Evolutionary conservation across 2,797 vertebrate genomes (phyloP), one percentile per base, ranked within the genome.

Genomic region (Amblyopsis hoosieri): DNA sequence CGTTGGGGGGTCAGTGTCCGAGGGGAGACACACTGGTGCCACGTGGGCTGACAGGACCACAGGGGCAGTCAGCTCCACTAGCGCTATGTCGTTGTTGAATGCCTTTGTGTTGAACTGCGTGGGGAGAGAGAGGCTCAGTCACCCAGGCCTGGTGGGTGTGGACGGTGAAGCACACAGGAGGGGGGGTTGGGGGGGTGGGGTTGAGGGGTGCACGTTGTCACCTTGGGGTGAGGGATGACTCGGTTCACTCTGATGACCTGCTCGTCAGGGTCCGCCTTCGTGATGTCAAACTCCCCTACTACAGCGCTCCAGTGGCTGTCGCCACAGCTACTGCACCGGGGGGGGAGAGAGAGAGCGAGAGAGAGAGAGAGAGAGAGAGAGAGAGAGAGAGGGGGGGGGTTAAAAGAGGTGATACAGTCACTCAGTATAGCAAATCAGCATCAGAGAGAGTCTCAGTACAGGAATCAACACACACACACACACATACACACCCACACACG

Each of bases 151-250:
- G 19, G 19, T 19, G 19, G 19, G 19, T 19, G 19, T 19, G 19
- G 19, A 19, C 17, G 17, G 17, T 17, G 17, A 17, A 17, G 17
- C 17, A 17, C 4, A 15, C 7, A 17, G 15, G 8, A 37, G 8
- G 37, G 42, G 7, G 31, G 1, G 49, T n/a, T n/a, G 11, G 17
- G 17, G 17, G 17, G 17, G 17, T 1, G 17, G 17, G 17, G 17
- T 17, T 17, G 17, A 17, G 17, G 17, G 17, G 17, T 17, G 1
- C 12, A 2, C 6, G 4, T 6, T 49, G 65, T 54, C 66, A 98
- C 96, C 95, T 98, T 96, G 48, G 97, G 96, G 66, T 99, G 96
- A 52, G 91, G 85, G 73, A 99, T 86, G 86, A 99, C 94, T 15
- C 95, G 95, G 70, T 95, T 96, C 74, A 98, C 89, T 3, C 90